phyloP scores from a whole-genome alignment of 2,888 invertebrate species.

The Leptinotarsa tumamoca region DNA sequence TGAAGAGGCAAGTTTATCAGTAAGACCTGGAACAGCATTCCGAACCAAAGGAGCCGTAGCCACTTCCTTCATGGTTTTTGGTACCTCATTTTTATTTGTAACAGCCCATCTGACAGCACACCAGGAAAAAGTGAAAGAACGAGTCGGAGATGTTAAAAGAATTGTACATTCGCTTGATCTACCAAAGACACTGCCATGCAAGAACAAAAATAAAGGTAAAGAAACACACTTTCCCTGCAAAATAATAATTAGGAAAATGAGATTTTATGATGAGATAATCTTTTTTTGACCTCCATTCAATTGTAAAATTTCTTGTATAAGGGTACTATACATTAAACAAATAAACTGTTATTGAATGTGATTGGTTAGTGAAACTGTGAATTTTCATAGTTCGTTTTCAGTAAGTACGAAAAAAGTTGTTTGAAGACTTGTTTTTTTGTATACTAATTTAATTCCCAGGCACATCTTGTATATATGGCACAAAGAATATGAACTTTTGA shows the following conservation, averaged over 20 bases:
- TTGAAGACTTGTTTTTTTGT: conserved; percentile 37
- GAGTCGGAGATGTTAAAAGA: conserved; percentile 86
- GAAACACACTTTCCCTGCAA: no score
- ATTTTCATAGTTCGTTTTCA: conserved; percentile 21
- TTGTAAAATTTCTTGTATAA: no score
- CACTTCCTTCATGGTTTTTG: conserved; percentile 92
- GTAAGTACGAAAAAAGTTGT: conserved; percentile 40
- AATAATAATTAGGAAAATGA: not conserved
- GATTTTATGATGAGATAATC: no score
- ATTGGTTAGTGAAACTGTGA: conserved; percentile 27
- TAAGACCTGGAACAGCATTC: conserved; percentile 90
- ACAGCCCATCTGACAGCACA: conserved; percentile 96
- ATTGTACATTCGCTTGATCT: conserved; percentile 86
- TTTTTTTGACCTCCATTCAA: no score
- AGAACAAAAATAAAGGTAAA: conserved; percentile 79
- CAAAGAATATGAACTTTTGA: not conserved
- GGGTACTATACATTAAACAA: not conserved
- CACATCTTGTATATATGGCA: conserved; percentile 3
- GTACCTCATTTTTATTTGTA: conserved; percentile 94
- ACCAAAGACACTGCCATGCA: conserved; percentile 83
- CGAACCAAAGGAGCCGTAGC: conserved; percentile 96
- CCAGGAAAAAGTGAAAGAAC: conserved; percentile 87
- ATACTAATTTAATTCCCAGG: conserved; percentile 27
- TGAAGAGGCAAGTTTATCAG: conserved; percentile 88
- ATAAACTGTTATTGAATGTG: conserved; percentile 6